Evolutionary conservation across 2,888 invertebrate genomes (phyloP), one percentile per base, ranked within the genome.

Genomic region (Trichacis sp.): DNA sequence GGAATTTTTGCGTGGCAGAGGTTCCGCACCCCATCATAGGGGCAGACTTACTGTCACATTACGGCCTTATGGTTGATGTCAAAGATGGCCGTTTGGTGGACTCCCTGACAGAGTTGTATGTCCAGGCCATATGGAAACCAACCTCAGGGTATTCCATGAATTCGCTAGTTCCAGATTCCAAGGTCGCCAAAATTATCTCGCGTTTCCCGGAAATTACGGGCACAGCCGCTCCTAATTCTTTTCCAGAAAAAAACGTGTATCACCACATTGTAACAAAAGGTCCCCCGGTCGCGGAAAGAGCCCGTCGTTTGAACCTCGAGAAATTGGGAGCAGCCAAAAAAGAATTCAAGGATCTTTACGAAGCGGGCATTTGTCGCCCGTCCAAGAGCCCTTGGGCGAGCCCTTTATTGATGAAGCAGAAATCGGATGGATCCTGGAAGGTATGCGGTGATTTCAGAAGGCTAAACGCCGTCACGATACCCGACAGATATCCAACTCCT

Each of bases 401-500:
- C n/a, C n/a, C n/a, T n/a, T n/a, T n/a, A n/a, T n/a, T n/a, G n/a
- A n/a, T n/a, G n/a, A n/a, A n/a, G n/a, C n/a, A n/a, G n/a, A n/a
- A n/a, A n/a, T 36, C 36, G 15, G 38, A 38, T 12, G 47, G 47
- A 11, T 6, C n/a, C 6, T 55, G 47, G 55, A n/a, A 45, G 11
- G 33, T 36, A 0, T 55, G 55, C 29, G 55, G 58, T 0, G 52
- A 59, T 11, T 53, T 47, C 20, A 15, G 59, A 6, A 15, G 30
- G 1, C 42, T 59, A 0, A 56, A 56, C 42, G 42, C n/a, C 1
- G 9, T 18, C 1, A 56, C 48, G 1, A 68, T 71, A 2, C 80
- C 72, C 0, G 82, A 84, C 64, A 40, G 78, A 0, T 60, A 85
- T 86, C 80, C 82, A 0, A 60, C 81, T 8, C 73, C 76, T 1